These are phyloP conservation scores for Hippocampus mohnikei DNA, from an alignment of 2,113 vertebrate species.

Conservation along the genomic window DNA sequence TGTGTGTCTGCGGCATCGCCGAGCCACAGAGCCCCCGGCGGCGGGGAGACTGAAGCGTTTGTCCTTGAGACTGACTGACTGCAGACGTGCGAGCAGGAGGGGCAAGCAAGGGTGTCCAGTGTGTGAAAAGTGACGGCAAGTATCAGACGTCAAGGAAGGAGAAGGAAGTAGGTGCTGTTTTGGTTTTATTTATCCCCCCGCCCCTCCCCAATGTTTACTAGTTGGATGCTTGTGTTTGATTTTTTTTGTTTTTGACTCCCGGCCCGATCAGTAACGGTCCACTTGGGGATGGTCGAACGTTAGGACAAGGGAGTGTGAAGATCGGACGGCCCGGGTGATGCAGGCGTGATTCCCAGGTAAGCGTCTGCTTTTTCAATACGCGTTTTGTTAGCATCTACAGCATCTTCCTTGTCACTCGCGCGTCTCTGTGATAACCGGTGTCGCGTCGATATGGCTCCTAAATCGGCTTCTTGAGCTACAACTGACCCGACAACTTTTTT, in stretches of 20 bases:
- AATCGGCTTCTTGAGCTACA: no score
- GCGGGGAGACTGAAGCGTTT: conserved; percentile 77
- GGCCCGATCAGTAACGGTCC: no score
- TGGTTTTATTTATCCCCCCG: no score
- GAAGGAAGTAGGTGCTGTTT: neutral
- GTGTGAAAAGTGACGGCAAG: conserved; percentile 63
- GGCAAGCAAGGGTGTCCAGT: conserved; percentile 32
- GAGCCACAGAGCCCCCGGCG: conserved; percentile 74
- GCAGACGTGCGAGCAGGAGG: conserved; percentile 28
- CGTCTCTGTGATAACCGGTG: no score
- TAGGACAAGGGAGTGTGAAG: neutral
- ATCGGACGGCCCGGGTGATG: neutral
- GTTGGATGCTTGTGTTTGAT: neutral
- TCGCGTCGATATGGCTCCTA: no score
- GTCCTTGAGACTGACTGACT: conserved; percentile 91
- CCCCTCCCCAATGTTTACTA: neutral
- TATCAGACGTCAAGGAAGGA: conserved; percentile 27
- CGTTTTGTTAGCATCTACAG: no score
- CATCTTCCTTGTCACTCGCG: no score
- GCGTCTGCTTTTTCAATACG: neutral
- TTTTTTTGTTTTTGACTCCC: neutral
- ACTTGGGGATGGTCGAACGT: neutral
- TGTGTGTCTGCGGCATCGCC: conserved; percentile 72
- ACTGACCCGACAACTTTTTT: no score
- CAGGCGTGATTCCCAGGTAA: neutral